Evolutionary conservation across 2,797 vertebrate genomes (phyloP).

Genomic region (Protosalanx chinensis): DNA sequence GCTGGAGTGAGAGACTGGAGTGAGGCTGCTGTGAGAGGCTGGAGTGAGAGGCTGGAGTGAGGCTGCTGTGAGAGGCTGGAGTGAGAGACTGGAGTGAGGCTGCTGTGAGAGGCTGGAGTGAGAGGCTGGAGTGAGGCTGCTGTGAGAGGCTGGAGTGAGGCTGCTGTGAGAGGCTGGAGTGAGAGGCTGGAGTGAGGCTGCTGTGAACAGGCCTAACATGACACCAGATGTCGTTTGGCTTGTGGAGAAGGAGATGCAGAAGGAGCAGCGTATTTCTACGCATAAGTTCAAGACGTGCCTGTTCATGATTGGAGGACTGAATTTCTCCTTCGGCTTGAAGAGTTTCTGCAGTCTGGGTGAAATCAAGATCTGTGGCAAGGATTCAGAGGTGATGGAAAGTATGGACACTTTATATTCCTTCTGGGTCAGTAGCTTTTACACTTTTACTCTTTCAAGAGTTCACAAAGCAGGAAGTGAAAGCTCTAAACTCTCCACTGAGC

Average conservation of each 20-base stretch:
- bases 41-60: too few species aligned
- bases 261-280: not conserved
- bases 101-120: too few species aligned
- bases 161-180: constrained; percentile 9
- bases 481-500: not conserved
- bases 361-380: constrained; percentile 11
- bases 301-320: not conserved
- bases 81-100: too few species aligned
- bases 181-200: constrained; percentile 13
- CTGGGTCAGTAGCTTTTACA: constrained; percentile 33
- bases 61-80: too few species aligned
- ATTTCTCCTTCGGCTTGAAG: not conserved
- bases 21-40: too few species aligned
- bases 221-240: constrained; percentile 6
- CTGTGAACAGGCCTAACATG: not conserved
- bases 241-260: not conserved
- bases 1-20: too few species aligned
- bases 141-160: too few species aligned
- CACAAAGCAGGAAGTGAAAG: constrained; percentile 8
- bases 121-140: too few species aligned
- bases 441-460: constrained; percentile 28
- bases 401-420: constrained; percentile 18
- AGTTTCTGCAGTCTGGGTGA: not conserved
- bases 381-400: constrained; percentile 2
- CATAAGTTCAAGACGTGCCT: not conserved